Conservation (phyloP, 1,140 invertebrate genomes). For the Cotesia typhae region DNA sequence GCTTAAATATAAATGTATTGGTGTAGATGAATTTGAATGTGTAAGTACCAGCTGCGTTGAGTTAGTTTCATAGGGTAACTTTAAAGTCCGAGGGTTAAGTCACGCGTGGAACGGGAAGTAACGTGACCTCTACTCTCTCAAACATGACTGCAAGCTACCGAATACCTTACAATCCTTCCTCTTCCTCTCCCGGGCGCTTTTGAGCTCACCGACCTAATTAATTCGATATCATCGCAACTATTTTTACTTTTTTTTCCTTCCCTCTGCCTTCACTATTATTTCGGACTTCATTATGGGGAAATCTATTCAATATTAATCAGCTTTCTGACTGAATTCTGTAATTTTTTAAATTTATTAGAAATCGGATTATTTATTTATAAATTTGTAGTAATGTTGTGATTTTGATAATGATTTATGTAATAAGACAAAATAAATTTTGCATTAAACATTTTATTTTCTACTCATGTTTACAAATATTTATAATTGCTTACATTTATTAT, state of each 20-base stretch:
- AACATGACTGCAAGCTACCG: constrained; percentile 46
- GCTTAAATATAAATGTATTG: constrained; percentile 10
- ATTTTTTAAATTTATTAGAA: no score
- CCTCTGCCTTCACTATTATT: no score
- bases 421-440: no score
- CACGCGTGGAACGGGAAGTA: constrained; percentile 28
- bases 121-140: constrained; percentile 13
- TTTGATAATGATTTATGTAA: no score
- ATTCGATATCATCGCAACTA: constrained; percentile 53
- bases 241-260: background rate
- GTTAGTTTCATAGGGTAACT: constrained; percentile 28
- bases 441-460: no score
- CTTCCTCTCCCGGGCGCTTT: constrained; percentile 35
- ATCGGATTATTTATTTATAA: no score
- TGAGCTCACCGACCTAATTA: constrained; percentile 61
- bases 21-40: background rate
- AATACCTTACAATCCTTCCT: constrained; percentile 60
- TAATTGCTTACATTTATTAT: no score
- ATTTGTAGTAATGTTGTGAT: no score
- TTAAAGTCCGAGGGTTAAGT: constrained; percentile 32
- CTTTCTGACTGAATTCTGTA: no score
- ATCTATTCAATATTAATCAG: no score
- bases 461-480: no score
- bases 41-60: constrained; percentile 23
- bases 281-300: no score